Evolutionary conservation across 2,113 vertebrate genomes (phyloP).

Genomic region (Scytalopus superciliaris): DNA sequence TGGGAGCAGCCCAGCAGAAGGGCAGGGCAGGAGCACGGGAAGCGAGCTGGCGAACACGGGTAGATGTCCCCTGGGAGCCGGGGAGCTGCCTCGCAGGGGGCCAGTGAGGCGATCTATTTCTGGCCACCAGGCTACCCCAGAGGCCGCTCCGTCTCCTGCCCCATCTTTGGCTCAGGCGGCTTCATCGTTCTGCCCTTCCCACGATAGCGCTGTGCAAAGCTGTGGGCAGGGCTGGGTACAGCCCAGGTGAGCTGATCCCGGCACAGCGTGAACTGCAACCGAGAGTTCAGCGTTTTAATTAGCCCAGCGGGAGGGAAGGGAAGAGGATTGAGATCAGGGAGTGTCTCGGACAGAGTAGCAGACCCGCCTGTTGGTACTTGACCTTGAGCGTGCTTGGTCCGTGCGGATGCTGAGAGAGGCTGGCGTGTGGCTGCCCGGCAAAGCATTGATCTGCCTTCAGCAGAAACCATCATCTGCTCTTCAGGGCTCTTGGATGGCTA

Average conservation of each 20-base stretch:
- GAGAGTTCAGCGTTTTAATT: not conserved
- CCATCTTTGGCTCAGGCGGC: rapidly evolving
- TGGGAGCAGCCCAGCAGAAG: not conserved
- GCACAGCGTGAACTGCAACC: not conserved
- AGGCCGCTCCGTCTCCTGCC: rapidly evolving
- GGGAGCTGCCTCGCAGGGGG: rapidly evolving
- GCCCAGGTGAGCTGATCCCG: not conserved
- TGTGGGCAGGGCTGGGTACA: not conserved
- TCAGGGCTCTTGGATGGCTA: not conserved
- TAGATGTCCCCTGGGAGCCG: not conserved
- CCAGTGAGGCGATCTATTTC: rapidly evolving
- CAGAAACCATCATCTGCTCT: not conserved
- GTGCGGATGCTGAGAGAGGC: not conserved
- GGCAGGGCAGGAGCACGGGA: not conserved
- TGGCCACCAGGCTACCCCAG: not conserved
- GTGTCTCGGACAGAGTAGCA: not conserved
- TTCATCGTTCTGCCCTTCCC: not conserved
- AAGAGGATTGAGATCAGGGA: conserved; percentile 1
- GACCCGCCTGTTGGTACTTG: not conserved
- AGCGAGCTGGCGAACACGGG: rapidly evolving
- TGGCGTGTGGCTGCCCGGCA: rapidly evolving
- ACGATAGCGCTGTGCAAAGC: rapidly evolving
- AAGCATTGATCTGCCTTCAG: rapidly evolving
- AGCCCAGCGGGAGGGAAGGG: not conserved
- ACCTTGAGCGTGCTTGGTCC: not conserved